Evolutionary conservation across 2,797 vertebrate genomes (phyloP).

Genomic region (Etheostoma nigrum): DNA sequence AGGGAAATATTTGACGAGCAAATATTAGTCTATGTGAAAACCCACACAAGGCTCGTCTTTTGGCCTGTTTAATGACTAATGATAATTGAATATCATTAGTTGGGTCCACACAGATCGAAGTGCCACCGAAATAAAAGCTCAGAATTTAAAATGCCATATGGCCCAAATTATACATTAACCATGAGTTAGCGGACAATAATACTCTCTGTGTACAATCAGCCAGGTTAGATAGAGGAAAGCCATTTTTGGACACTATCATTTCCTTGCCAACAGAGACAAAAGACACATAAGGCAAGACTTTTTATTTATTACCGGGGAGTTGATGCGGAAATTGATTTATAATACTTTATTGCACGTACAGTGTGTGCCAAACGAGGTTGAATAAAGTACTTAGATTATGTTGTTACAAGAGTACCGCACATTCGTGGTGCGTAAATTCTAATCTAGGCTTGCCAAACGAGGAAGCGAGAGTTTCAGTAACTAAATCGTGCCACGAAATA

Average conservation of each 20-base stretch:
- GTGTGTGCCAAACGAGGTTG: constrained; percentile 56
- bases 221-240: constrained; percentile 68
- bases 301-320: constrained; percentile 72
- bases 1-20: constrained; percentile 98
- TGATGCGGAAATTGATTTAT: constrained; percentile 67
- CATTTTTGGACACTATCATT: constrained; percentile 83
- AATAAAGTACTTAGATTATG: constrained; percentile 45
- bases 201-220: constrained; percentile 77
- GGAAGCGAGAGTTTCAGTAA: constrained; percentile 10
- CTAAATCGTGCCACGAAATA: background rate
- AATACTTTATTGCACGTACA: constrained; percentile 62
- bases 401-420: constrained; percentile 31
- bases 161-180: constrained; percentile 99
- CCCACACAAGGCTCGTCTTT: constrained; percentile 86
- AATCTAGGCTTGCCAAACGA: constrained; percentile 30
- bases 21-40: constrained; percentile 94
- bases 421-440: constrained; percentile 81
- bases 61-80: constrained; percentile 90
- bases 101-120: constrained; percentile 89
- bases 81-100: constrained; percentile 92
- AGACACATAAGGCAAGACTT: constrained; percentile 64
- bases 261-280: constrained; percentile 85
- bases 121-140: constrained; percentile 84
- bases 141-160: constrained; percentile 94
- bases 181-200: constrained; percentile 81